Percentiles rank a stretch among this genome's conserved stretches.
Evolutionary conservation across 2,113 vertebrate genomes (phyloP).

Genomic region (Eurypyga helias): DNA sequence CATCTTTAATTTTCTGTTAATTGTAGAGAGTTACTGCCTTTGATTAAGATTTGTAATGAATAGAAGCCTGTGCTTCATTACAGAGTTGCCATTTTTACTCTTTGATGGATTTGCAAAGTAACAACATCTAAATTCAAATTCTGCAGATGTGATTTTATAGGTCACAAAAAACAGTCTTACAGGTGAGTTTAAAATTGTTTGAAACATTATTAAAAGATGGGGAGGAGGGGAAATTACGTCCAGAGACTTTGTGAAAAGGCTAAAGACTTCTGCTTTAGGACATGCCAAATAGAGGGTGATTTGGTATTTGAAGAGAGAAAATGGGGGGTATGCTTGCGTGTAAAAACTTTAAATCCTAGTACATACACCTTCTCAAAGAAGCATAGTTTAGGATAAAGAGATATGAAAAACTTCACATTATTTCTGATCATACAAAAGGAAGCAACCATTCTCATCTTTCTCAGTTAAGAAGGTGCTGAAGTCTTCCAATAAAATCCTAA

Average conservation of each 20-base stretch:
- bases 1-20: background rate
- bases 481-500: background rate
- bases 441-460: background rate
- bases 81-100: background rate
- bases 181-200: background rate
- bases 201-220: background rate
- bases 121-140: too few species aligned
- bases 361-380: background rate
- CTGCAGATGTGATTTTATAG: background rate
- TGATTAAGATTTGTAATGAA: background rate
- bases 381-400: background rate
- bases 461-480: background rate
- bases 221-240: background rate
- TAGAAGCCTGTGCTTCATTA: background rate
- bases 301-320: background rate
- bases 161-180: background rate
- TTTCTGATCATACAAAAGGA: background rate
- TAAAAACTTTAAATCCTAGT: background rate
- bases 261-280: background rate
- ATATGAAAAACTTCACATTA: background rate
- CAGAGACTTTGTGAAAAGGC: background rate
- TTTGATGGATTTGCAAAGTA: too few species aligned
- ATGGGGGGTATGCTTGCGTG: rapidly evolving
- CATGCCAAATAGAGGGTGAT: background rate
- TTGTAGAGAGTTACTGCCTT: background rate